A percentile compares a stretch with the other conserved stretches of the same genome.
phyloP scores from a whole-genome alignment of 2,797 vertebrate species.

The Rhyacichthys aspro region DNA sequence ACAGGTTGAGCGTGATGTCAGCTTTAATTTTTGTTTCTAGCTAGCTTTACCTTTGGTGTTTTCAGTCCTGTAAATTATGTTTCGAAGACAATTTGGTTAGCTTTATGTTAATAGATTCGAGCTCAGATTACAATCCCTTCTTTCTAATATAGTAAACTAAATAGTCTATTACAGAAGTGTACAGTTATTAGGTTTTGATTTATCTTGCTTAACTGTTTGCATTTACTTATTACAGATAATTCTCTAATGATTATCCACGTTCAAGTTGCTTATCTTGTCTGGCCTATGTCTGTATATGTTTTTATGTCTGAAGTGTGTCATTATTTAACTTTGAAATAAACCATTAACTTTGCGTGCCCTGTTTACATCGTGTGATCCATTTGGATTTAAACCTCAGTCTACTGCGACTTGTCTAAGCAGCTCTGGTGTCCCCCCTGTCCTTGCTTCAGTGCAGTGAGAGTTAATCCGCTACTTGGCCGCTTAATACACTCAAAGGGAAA shows the following conservation, averaged over 20 bases:
- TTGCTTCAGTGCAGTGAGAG: constrained; percentile 35
- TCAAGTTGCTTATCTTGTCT: background rate
- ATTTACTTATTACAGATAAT: no score
- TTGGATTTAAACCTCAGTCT: constrained; percentile 27
- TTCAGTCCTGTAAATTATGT: no score
- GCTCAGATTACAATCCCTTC: no score
- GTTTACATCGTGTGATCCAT: constrained; percentile 19
- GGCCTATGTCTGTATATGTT: background rate
- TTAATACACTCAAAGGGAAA: constrained; percentile 39
- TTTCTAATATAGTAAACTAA: no score
- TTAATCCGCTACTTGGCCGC: constrained; percentile 57
- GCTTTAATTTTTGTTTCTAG: no score
- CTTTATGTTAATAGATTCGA: no score
- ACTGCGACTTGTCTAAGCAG: constrained; percentile 6
- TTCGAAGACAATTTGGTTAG: no score
- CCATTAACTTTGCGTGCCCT: constrained; percentile 21
- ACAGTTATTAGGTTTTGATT: no score
- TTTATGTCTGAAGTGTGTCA: background rate
- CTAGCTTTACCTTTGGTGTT: no score
- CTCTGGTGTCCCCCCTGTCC: constrained; percentile 20
- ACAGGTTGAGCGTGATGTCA: no score
- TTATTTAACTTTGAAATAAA: constrained; percentile 14
- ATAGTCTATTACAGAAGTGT: no score
- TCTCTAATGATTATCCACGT: background rate
- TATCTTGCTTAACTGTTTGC: no score